Conservation (phyloP, 2,888 invertebrate species). For the Camponotus fellah region DNA sequence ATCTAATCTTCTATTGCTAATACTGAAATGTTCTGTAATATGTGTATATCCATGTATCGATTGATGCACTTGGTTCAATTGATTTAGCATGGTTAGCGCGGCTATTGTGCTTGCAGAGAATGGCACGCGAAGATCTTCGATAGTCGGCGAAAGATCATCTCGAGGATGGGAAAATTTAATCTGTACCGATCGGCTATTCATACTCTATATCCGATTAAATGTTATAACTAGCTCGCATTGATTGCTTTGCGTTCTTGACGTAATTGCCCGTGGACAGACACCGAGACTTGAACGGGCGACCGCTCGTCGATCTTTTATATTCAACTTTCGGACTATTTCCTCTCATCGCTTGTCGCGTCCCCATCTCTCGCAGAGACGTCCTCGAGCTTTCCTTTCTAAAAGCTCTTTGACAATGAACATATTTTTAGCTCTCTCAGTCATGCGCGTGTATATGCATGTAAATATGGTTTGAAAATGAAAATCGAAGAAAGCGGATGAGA, state of each 20-base stretch:
- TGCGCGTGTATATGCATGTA: neutral
- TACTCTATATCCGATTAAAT: conserved; percentile 39
- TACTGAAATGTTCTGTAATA: neutral
- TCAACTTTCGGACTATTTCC: neutral
- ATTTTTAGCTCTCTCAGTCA: neutral
- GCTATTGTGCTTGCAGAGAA: conserved; percentile 25
- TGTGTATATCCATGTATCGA: neutral
- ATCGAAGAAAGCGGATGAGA: conserved; percentile 4
- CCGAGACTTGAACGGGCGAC: neutral
- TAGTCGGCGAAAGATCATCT: conserved; percentile 22
- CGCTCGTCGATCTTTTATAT: conserved; percentile 14
- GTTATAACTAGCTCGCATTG: conserved; percentile 27
- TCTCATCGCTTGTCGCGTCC: neutral
- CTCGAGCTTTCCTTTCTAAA: neutral
- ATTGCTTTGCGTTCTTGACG: conserved; percentile 5
- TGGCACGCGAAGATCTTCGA: conserved; percentile 9
- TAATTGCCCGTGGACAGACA: neutral
- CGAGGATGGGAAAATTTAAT: conserved; percentile 32
- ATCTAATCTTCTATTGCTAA: neutral
- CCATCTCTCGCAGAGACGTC: neutral
- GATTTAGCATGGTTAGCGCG: conserved; percentile 12
- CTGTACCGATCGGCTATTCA: conserved; percentile 20
- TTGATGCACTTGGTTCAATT: conserved; percentile 22
- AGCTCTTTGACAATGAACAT: neutral
- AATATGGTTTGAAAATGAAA: conserved; percentile 48